Percentiles rank a stretch among this genome's conserved stretches.
Evolutionary conservation across 2,888 invertebrate genomes (phyloP).

Genomic region (Lacanobia wlatinum): DNA sequence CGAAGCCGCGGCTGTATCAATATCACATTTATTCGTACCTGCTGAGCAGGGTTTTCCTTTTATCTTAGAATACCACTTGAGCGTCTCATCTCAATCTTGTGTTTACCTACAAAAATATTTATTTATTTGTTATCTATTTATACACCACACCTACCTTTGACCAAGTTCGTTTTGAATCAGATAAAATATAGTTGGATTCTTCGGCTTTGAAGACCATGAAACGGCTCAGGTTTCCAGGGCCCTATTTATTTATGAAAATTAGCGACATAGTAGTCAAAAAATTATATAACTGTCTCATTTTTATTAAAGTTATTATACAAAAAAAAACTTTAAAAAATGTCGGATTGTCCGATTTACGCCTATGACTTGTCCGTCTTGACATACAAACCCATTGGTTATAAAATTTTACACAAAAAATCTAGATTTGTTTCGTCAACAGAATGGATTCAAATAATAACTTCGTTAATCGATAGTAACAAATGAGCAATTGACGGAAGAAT

Average conservation of each 20-base stretch:
- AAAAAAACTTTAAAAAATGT: neutral
- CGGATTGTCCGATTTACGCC: no score
- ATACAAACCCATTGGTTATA: no score
- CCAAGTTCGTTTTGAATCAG: neutral
- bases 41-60: constrained; percentile 36
- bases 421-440: no score
- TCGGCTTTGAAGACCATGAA: neutral
- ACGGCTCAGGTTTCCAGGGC: neutral
- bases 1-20: constrained; percentile 39
- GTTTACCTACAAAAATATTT: constrained; percentile 20
- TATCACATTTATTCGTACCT: constrained; percentile 37
- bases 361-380: no score
- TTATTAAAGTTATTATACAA: no score
- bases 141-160: neutral
- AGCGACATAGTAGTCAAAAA: no score
- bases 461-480: neutral
- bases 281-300: no score
- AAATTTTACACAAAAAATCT: no score
- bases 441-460: no score
- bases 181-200: neutral
- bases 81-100: constrained; percentile 2
- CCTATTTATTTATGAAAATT: no score
- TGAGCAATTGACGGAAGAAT: neutral
- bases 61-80: constrained; percentile 19
- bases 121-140: neutral